Evolutionary conservation across 2,797 vertebrate genomes (phyloP), one percentile per base, ranked within the genome.

Genomic region (Clarias pachynema): DNA sequence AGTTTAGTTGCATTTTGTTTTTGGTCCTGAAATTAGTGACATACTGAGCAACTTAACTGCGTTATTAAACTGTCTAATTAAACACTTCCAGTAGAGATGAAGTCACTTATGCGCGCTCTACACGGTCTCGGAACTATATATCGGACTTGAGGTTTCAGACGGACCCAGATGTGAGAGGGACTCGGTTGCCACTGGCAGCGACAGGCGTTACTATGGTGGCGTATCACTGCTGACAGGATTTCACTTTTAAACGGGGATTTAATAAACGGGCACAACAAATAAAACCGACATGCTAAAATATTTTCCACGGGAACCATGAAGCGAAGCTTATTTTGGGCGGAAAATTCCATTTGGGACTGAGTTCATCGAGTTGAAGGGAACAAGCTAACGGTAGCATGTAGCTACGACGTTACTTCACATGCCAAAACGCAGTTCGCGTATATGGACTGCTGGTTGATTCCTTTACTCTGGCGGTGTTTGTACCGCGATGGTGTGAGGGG

Each of bases 151-250:
- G 4, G 22, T 79, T 85, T 40, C 44, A 69, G 60, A 60, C 82
- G 82, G 82, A 84, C 49, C 1, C 31, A 68, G 24, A 56, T 6
- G 8, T 15, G 56, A 80, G 53, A 34, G 5, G 84, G 59, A 81
- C 79, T 56, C 70, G 73, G 85, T 88, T 88, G 85, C 84, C 68
- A 69, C 79, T 69, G 81, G 89, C 78, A 86, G 86, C 83, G 26
- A 62, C n/a, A 72, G 44, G 82, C 75, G 79, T 89, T 80, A 14
- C 56, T 82, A 8, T 81, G 15, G n/a, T n/a, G 20, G 2, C 9
- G 31, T 8, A 9, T 70, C n/a, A 12, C 2, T 40, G 22, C 7
- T 40, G 24, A 7, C n/a, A 26, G 59, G 14, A 3, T 29, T 80
- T 12, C 9, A 2, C 8, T 31, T 63, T 22, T 16, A 63, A 57